phyloP scores from a whole-genome alignment of 2,888 invertebrate genomes.

The Neoaliturus tenellus region DNA sequence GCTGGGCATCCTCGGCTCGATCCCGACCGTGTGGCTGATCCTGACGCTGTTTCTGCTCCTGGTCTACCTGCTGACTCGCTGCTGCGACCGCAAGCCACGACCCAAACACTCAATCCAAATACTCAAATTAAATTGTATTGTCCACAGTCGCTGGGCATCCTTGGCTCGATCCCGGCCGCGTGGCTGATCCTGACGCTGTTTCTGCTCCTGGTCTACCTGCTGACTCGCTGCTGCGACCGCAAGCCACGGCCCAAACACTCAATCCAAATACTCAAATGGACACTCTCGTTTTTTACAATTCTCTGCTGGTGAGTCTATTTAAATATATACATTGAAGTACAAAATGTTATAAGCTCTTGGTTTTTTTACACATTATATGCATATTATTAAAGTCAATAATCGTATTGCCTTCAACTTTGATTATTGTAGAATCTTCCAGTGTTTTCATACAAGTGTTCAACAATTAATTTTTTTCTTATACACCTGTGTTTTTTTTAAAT shows the following conservation, averaged over 20 bases:
- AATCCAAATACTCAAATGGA: slow-evolving; percentile 85
- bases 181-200: slow-evolving; percentile 94
- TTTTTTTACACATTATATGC: no score
- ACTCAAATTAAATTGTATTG: no score
- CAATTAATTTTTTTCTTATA: no score
- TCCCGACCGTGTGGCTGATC: slow-evolving; percentile 96
- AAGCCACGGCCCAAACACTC: slow-evolving; percentile 92
- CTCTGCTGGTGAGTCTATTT: slow-evolving; percentile 84
- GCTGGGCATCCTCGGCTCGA: slow-evolving; percentile 93
- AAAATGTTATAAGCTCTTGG: no score
- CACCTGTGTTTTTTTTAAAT: no score
- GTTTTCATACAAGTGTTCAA: no score
- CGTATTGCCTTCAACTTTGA: no score
- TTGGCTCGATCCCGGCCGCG: slow-evolving; percentile 95
- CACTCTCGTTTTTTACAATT: slow-evolving; percentile 78
- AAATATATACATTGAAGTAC: no score
- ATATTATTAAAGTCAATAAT: no score
- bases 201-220: slow-evolving; percentile 92
- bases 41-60: slow-evolving; percentile 92
- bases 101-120: slow-evolving; percentile 93
- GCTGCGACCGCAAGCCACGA: slow-evolving; percentile 95
- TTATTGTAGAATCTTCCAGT: no score
- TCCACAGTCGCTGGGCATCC: slow-evolving; percentile 93
- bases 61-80: slow-evolving; percentile 95
- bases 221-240: slow-evolving; percentile 97